Percentiles rank a stretch among this genome's conserved stretches.
Conservation (phyloP, 2,888 invertebrate genomes). For the Lycaena phlaeas region DNA sequence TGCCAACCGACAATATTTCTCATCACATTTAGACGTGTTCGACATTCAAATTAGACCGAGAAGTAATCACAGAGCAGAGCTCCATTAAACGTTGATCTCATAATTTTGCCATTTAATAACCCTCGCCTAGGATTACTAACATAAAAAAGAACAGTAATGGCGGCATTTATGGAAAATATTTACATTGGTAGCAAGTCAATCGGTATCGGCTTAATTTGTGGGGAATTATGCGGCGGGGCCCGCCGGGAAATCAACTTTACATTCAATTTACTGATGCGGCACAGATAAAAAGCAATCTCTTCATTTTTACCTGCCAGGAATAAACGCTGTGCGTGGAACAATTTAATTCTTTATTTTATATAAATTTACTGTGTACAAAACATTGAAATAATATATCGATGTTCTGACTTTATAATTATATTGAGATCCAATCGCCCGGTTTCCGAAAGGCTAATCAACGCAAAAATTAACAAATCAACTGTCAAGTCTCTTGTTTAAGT, state of each 20-base stretch:
- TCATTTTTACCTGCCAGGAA: slow-evolving; percentile 29
- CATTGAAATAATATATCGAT: slow-evolving; percentile 7
- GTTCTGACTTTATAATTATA: too few relatives aligned
- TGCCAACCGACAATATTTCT: too few relatives aligned
- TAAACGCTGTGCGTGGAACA: slow-evolving; percentile 14
- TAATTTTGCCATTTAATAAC: too few relatives aligned
- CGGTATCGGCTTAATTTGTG: slow-evolving; percentile 63
- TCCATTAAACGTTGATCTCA: too few relatives aligned
- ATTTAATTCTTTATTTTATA: neutral
- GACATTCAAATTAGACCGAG: too few relatives aligned
- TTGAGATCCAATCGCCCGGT: too few relatives aligned
- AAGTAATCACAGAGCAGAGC: too few relatives aligned
- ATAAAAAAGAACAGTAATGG: slow-evolving; percentile 27
- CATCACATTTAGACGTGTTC: too few relatives aligned
- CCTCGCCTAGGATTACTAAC: neutral
- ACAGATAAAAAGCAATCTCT: slow-evolving; percentile 67
- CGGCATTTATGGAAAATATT: slow-evolving; percentile 65
- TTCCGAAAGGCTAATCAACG: too few relatives aligned
- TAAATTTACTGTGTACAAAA: slow-evolving; percentile 13
- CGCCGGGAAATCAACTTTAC: slow-evolving; percentile 70
- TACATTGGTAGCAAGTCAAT: slow-evolving; percentile 62
- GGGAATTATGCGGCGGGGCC: slow-evolving; percentile 55
- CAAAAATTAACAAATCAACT: too few relatives aligned
- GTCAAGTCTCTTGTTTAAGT: too few relatives aligned
- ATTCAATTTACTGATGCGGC: slow-evolving; percentile 62